These are phyloP conservation scores for Tachyglossus aculeatus DNA, from an alignment of 2,797 vertebrate genomes.

Conservation along the genomic window DNA sequence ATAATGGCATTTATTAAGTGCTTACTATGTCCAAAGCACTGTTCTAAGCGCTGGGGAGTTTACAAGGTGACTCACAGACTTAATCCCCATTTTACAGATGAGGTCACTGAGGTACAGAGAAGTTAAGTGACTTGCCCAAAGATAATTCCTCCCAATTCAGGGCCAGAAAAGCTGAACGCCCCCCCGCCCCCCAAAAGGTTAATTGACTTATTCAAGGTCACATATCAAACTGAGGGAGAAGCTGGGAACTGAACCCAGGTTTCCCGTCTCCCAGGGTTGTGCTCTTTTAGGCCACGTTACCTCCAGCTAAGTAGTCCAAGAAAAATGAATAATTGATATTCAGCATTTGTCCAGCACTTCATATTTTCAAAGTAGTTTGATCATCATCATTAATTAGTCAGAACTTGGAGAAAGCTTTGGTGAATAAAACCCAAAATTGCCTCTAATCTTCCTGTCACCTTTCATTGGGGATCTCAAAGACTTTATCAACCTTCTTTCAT, in stretches of 20 bases:
- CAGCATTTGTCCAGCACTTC: constrained; percentile 8
- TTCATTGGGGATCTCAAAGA: constrained; percentile 6
- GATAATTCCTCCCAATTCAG: background rate
- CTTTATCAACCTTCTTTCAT: background rate
- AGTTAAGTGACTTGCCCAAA: background rate
- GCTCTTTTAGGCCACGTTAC: background rate
- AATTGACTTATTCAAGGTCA: background rate
- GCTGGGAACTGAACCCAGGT: background rate
- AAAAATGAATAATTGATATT: constrained; percentile 38
- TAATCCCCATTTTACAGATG: too few relatives aligned
- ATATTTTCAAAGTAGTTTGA: constrained; percentile 38
- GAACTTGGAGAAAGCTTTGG: constrained; percentile 26
- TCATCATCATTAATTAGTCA: constrained; percentile 57
- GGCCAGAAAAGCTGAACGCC: background rate
- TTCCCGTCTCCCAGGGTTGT: background rate
- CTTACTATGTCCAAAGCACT: too few relatives aligned
- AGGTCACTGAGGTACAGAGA: too few relatives aligned
- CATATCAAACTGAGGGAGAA: background rate
- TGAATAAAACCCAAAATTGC: constrained; percentile 29
- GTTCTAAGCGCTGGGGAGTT: too few relatives aligned
- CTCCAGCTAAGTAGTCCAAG: background rate
- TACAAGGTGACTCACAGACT: too few relatives aligned
- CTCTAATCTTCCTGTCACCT: background rate
- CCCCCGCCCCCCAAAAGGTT: background rate
- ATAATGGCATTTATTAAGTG: too few relatives aligned